Evolutionary conservation across 37 sponge, comb jelly and placozoan species (phyloP).

Genomic region (Bolinopsis microptera): DNA sequence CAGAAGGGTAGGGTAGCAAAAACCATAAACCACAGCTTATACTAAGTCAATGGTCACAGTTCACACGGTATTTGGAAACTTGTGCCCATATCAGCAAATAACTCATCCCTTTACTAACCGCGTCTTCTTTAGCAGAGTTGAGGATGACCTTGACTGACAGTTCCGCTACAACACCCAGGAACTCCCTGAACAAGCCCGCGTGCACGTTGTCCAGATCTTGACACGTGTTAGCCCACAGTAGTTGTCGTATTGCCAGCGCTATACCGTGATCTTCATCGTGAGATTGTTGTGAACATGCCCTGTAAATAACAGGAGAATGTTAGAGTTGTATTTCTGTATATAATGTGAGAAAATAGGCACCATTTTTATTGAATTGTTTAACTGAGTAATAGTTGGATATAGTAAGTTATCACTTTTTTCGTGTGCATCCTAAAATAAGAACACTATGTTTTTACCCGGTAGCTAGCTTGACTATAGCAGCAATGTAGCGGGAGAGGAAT

Average conservation of each 20-base stretch:
- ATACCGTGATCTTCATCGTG: conserved; percentile 5
- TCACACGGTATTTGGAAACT: too few relatives aligned
- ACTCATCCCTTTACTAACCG: too few relatives aligned
- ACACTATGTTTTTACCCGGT: too few relatives aligned
- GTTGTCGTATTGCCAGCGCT: conserved; percentile 38
- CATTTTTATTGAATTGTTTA: not conserved
- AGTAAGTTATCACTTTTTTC: too few relatives aligned
- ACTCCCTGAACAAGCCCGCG: not conserved
- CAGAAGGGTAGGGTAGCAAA: too few relatives aligned
- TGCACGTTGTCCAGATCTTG: not conserved
- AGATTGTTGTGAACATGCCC: not conserved
- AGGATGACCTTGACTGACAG: conserved; percentile 21
- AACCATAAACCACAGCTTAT: too few relatives aligned
- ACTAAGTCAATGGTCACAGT: too few relatives aligned
- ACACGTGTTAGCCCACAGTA: conserved; percentile 26
- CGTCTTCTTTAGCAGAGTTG: not conserved
- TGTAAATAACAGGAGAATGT: not conserved
- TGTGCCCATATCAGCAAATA: too few relatives aligned
- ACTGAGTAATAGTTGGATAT: too few relatives aligned
- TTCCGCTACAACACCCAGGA: not conserved
- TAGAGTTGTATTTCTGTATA: not conserved
- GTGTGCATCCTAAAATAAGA: too few relatives aligned
- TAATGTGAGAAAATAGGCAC: not conserved
- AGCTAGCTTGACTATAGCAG: not conserved
- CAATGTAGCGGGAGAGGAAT: conserved; percentile 12